These are phyloP conservation scores for Andrena minutula DNA, from an alignment of 2,888 invertebrate genomes.

Conservation along the genomic window DNA sequence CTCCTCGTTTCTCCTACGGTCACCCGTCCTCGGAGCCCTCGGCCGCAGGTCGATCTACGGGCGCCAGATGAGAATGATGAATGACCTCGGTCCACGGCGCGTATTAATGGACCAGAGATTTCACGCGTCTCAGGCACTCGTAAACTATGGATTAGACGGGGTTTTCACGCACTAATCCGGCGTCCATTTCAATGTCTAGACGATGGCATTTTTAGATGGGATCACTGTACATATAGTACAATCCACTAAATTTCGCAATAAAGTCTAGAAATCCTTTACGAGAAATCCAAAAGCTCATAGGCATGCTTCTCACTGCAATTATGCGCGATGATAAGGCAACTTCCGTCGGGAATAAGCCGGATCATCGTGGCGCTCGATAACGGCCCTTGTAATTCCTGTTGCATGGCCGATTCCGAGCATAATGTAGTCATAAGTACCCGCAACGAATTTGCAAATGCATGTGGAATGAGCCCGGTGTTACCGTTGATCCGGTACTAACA, in stretches of 20 bases:
- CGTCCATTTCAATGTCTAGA: neutral
- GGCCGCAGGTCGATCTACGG: constrained; percentile 39
- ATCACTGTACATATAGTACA: neutral
- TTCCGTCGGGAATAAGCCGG: constrained; percentile 54
- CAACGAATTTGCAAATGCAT: constrained; percentile 67
- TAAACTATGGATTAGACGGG: constrained; percentile 70
- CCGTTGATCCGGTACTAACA: neutral
- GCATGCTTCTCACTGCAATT: constrained; percentile 38
- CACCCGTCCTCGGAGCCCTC: neutral
- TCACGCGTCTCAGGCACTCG: constrained; percentile 82
- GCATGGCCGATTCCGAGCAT: constrained; percentile 54
- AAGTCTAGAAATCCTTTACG: constrained; percentile 18
- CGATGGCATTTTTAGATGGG: neutral
- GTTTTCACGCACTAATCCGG: constrained; percentile 69
- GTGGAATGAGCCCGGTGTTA: constrained; percentile 40
- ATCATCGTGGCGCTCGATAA: constrained; percentile 51
- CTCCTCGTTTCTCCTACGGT: constrained; percentile 32
- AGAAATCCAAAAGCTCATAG: constrained; percentile 30
- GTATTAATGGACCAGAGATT: constrained; percentile 82
- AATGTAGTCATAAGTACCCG: constrained; percentile 66
- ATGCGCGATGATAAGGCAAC: constrained; percentile 63
- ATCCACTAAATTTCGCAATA: constrained; percentile 4
- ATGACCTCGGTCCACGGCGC: constrained; percentile 78
- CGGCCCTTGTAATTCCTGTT: constrained; percentile 59
- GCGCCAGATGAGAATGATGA: constrained; percentile 73